Evolutionary conservation across 2,888 invertebrate species (phyloP), one percentile per base, ranked within the genome.

Genomic region (Drosophila greeni): DNA sequence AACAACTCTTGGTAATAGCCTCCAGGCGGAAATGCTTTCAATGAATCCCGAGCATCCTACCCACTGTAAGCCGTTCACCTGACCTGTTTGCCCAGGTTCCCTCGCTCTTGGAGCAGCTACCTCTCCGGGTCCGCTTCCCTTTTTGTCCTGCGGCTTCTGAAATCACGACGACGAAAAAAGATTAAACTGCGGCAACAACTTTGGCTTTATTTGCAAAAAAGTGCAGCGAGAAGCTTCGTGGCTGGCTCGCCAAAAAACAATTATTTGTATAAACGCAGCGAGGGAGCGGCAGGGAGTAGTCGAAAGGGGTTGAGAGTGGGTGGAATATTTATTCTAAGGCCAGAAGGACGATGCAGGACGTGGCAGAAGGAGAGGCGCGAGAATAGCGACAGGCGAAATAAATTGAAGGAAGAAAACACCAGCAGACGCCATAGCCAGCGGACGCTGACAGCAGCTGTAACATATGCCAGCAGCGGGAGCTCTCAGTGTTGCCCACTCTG

Each of bases 291-390:
- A 24, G 36, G 33, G n/a, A 11, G 18, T 23, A 33, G 40, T 12
- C 11, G 6, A 33, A 31, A 9, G 8, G 31, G 7, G 26, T 34
- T 6, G 36, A 24, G 42, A 5, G 33, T 7, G 33, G 42, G 49
- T 54, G 69, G 66, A 70, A 74, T 82, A 79, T 78, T 78, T 82
- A 79, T 79, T 78, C 75, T 74, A 82, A 77, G 52, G 77, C 81
- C 74, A 74, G 52, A 55, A 60, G 59, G 75, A 29, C 18, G n/a
- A n/a, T 45, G 14, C 45, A 48, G 48, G 57, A 51, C 39, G 11
- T 23, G 3, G 20, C 12, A 31, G 11, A 26, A 5, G 16, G 14
- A 34, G n/a, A 18, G 58, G 55, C 47, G 49, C 42, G 47, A 61
- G 54, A 59, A 53, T 49, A 58, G 48, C 40, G 65, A 74, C 61